phyloP scores from a whole-genome alignment of 2,888 invertebrate genomes.

The Rhimphoctona megacephalus region DNA sequence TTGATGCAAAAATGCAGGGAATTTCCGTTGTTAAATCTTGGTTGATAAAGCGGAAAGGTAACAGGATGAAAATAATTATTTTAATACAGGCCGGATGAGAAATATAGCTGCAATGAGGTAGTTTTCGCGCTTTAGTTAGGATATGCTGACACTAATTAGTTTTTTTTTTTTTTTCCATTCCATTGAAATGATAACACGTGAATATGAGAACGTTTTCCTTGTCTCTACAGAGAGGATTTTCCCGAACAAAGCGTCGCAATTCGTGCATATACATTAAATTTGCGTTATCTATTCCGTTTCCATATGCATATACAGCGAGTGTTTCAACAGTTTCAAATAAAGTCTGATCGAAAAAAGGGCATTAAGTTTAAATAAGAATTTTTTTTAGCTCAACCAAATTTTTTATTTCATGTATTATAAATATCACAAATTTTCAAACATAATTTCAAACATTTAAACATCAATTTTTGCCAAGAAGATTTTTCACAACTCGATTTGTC shows the following conservation, averaged over 20 bases:
- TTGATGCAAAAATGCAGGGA: not conserved
- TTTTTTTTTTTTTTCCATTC: not conserved
- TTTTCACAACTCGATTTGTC: not conserved
- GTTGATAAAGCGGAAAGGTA: not conserved
- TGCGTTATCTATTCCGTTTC: not conserved
- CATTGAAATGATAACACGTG: not conserved
- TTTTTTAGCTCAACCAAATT: not conserved
- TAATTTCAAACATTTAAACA: too few species aligned
- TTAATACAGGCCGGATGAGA: not conserved
- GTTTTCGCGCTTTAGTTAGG: not conserved
- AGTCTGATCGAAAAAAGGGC: not conserved
- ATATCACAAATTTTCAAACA: not conserved
- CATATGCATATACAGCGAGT: not conserved
- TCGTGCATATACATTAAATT: not conserved
- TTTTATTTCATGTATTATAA: not conserved
- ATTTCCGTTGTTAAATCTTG: not conserved
- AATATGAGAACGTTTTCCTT: not conserved
- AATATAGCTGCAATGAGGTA: not conserved
- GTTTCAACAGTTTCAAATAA: not conserved
- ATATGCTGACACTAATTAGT: not conserved
- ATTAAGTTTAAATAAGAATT: not conserved
- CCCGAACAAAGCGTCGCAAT: not conserved
- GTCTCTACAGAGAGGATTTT: not conserved
- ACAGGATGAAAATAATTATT: not conserved
- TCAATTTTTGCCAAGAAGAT: not conserved